Evolutionary conservation across 2,113 vertebrate species (phyloP).

Genomic region (Salvelinus sp.): DNA sequence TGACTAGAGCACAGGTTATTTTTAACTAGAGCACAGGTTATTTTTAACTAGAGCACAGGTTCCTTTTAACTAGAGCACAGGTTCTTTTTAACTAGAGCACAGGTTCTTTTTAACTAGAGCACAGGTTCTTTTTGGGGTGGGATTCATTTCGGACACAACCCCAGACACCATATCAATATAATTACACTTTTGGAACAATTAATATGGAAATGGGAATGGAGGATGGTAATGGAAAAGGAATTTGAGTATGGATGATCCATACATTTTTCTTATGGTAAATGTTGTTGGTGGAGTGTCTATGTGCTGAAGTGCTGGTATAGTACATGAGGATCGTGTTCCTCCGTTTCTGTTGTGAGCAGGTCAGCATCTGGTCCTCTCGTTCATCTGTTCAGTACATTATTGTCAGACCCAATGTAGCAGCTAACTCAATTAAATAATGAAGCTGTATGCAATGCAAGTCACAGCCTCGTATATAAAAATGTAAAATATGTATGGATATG

Average conservation of each 20-base stretch:
- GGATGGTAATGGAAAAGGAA: too few species aligned
- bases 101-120: too few species aligned
- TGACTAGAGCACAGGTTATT: too few species aligned
- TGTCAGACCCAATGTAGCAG: conserved; percentile 4
- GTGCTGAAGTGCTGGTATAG: background rate
- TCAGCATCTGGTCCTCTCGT: conserved; percentile 34
- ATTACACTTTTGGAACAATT: too few species aligned
- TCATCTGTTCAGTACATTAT: conserved; percentile 39
- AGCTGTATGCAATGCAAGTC: conserved; percentile 4
- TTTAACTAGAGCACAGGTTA: too few species aligned
- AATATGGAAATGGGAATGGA: too few species aligned
- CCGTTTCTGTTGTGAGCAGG: background rate
- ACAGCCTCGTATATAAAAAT: conserved; percentile 4
- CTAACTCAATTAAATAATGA: conserved; percentile 41
- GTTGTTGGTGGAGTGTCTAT: background rate
- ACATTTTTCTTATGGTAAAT: background rate
- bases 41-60: too few species aligned
- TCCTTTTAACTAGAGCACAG: too few species aligned
- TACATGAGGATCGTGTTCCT: background rate
- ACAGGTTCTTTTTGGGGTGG: too few species aligned
- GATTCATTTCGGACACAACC: too few species aligned
- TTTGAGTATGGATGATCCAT: background rate
- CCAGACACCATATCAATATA: too few species aligned
- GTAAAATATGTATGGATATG: background rate
- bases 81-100: too few species aligned